Evolutionary conservation across 2,113 vertebrate species (phyloP).

Genomic region (Scolopax mira): DNA sequence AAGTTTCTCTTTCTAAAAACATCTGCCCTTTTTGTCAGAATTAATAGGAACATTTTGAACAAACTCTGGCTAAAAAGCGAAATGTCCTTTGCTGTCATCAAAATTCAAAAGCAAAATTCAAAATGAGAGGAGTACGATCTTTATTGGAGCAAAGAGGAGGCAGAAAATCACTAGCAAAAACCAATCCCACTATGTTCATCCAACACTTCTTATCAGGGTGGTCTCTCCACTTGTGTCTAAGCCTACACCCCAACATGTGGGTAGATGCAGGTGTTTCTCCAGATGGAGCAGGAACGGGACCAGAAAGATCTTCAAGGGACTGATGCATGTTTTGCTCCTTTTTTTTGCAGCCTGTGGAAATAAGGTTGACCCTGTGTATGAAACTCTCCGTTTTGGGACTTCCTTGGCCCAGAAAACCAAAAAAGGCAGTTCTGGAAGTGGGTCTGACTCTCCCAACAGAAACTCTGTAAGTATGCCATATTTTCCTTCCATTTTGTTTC

Average conservation of each 20-base stretch:
- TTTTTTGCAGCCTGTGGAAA: constrained; percentile 89
- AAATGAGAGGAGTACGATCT: not conserved
- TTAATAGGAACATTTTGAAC: not conserved
- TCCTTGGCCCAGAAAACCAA: constrained; percentile 95
- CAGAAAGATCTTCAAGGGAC: not conserved
- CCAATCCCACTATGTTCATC: not conserved
- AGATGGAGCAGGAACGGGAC: not conserved
- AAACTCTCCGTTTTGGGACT: constrained; percentile 95
- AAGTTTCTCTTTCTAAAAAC: not conserved
- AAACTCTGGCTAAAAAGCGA: not conserved
- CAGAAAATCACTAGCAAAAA: not conserved
- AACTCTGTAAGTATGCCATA: constrained; percentile 83
- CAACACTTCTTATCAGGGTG: not conserved
- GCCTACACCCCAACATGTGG: not conserved
- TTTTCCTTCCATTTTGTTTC: not conserved
- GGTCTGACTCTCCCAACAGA: constrained; percentile 89
- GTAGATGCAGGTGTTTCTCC: not conserved
- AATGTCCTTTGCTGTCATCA: not conserved
- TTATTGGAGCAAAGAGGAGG: not conserved
- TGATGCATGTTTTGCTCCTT: constrained; percentile 26
- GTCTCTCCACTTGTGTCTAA: not conserved
- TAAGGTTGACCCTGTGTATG: constrained; percentile 97
- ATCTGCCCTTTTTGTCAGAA: not conserved
- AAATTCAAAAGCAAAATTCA: not conserved
- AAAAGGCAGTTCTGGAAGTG: constrained; percentile 84